Conservation (phyloP, 2,113 vertebrate genomes). For the Isichthys henryi region DNA sequence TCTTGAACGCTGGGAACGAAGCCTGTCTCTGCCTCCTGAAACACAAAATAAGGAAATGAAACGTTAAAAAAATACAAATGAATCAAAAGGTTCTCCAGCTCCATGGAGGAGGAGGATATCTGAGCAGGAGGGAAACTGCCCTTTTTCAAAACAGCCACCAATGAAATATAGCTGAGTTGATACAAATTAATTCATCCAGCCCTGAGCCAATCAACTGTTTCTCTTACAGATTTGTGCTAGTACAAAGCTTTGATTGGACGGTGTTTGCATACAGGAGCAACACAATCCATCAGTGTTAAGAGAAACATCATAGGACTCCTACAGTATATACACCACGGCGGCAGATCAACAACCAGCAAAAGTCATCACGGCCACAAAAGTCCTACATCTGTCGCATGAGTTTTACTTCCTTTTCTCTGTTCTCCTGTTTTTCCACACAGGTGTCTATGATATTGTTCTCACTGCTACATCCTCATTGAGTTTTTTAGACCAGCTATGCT, state of each 20-base stretch:
- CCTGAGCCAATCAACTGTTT: not conserved
- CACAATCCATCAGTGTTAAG: not conserved
- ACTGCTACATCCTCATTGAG: not conserved
- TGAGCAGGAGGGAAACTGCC: not conserved
- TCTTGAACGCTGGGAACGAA: constrained; percentile 95
- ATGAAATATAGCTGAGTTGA: not conserved
- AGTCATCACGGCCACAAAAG: not conserved
- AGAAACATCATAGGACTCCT: not conserved
- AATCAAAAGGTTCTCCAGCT: not conserved
- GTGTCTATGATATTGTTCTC: not conserved
- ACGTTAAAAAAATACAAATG: not conserved
- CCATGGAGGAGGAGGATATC: not conserved
- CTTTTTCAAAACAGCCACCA: not conserved
- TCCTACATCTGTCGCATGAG: not conserved
- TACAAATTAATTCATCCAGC: not conserved
- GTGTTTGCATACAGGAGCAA: not conserved
- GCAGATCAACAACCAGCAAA: not conserved
- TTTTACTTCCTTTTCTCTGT: not conserved
- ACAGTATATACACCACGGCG: not conserved
- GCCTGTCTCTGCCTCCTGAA: constrained; percentile 86
- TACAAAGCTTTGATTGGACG: not conserved
- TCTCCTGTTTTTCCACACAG: not conserved
- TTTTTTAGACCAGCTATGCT: not conserved
- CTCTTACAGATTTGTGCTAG: not conserved
- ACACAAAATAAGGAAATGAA: constrained; percentile 26